Percentiles rank a stretch among this genome's conserved stretches.
Evolutionary conservation across 2,113 vertebrate species (phyloP).

Genomic region (Pollachius pollachius): DNA sequence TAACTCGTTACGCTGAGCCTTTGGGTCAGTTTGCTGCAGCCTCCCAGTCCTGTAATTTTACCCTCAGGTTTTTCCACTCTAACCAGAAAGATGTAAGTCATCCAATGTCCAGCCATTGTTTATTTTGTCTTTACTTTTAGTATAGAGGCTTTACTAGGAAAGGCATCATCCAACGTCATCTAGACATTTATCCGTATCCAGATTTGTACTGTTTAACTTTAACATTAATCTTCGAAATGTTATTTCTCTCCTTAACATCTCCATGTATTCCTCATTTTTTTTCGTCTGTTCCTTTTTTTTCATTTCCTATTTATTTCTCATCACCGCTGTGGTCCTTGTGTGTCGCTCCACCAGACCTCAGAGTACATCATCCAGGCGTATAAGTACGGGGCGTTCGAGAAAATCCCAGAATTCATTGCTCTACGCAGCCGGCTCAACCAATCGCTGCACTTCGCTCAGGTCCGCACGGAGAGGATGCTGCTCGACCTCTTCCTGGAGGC

Average conservation of each 20-base stretch:
- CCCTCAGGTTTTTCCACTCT: slow-evolving; percentile 99
- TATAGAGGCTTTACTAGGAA: background rate
- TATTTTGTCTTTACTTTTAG: background rate
- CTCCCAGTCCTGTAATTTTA: slow-evolving; percentile 96
- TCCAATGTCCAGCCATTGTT: background rate
- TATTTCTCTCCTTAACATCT: too few relatives aligned
- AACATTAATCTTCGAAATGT: too few relatives aligned
- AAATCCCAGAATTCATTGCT: slow-evolving; percentile 98
- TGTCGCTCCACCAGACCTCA: slow-evolving; percentile 85
- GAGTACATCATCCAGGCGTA: slow-evolving; percentile 99
- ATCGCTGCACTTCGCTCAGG: slow-evolving; percentile 97
- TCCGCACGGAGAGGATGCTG: slow-evolving; percentile 94
- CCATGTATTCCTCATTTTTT: background rate
- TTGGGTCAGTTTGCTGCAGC: slow-evolving; percentile 94
- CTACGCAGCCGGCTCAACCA: slow-evolving; percentile 95
- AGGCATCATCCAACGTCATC: too few relatives aligned
- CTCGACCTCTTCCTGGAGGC: slow-evolving; percentile 95
- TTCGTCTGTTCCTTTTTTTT: background rate
- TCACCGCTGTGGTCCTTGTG: slow-evolving; percentile 17
- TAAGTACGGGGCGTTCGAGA: slow-evolving; percentile 98
- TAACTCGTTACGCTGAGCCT: slow-evolving; percentile 90
- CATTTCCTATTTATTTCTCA: background rate
- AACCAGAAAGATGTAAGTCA: slow-evolving; percentile 99
- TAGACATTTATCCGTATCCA: too few relatives aligned
- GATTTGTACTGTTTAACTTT: too few relatives aligned